These are phyloP conservation scores for Sycophaga agraensis DNA, from an alignment of 1,140 invertebrate genomes.

Conservation along the genomic window DNA sequence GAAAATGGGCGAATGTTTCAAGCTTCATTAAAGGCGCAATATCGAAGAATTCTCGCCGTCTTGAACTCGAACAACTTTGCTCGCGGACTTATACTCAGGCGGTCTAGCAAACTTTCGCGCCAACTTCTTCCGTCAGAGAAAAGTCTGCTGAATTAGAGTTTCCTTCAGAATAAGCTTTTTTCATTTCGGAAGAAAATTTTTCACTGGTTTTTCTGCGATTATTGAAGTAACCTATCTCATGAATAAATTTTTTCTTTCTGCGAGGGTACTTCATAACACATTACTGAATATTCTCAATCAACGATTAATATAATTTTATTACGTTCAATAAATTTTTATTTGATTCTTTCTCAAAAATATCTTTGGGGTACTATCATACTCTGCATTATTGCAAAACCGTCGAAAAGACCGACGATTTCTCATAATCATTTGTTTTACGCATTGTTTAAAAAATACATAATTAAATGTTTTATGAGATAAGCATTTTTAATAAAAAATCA, in stretches of 20 bases:
- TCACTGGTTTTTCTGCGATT: slow-evolving; percentile 1
- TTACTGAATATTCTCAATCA: not conserved
- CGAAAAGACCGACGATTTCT: too few species aligned
- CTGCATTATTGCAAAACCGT: too few species aligned
- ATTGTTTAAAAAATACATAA: too few species aligned
- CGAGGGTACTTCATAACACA: too few species aligned
- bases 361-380: too few species aligned
- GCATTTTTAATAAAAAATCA: too few species aligned
- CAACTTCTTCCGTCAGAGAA: slow-evolving; percentile 8
- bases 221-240: not conserved
- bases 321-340: too few species aligned
- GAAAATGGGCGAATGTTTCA: slow-evolving; percentile 34
- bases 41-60: slow-evolving; percentile 37
- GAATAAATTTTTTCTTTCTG: not conserved
- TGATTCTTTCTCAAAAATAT: too few species aligned
- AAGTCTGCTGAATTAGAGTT: slow-evolving; percentile 10
- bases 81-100: slow-evolving; percentile 4
- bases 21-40: slow-evolving; percentile 42
- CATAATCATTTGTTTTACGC: too few species aligned
- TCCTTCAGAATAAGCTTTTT: slow-evolving; percentile 1
- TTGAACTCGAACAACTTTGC: slow-evolving; percentile 35
- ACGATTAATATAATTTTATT: too few species aligned
- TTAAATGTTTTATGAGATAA: too few species aligned
- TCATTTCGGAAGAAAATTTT: slow-evolving; percentile 3
- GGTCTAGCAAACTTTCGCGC: slow-evolving; percentile 3